Conservation (phyloP, 2,888 invertebrate species). For the Troilus luridus region DNA sequence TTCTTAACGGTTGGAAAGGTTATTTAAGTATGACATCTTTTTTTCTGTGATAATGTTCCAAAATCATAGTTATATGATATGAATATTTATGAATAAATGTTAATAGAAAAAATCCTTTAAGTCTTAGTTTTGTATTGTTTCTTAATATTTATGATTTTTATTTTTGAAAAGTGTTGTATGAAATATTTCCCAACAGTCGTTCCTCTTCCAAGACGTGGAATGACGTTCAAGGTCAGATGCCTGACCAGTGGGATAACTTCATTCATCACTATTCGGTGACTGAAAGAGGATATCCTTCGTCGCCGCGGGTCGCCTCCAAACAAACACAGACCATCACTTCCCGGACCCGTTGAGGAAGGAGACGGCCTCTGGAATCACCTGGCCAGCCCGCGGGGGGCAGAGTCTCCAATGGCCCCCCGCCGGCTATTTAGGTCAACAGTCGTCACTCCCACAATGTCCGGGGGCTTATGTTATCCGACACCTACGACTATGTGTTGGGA, state of each 20-base stretch:
- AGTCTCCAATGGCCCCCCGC: conserved; percentile 40
- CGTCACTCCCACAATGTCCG: conserved; percentile 56
- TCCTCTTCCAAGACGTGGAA: background rate
- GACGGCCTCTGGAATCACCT: conserved; percentile 20
- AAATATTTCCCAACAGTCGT: background rate
- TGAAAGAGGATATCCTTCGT: conserved; percentile 45
- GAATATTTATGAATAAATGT: no score
- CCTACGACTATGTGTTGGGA: background rate
- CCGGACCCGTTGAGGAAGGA: background rate
- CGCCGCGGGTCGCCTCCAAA: conserved; percentile 23
- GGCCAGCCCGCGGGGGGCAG: conserved; percentile 11
- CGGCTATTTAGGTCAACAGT: conserved; percentile 56
- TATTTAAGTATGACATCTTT: no score
- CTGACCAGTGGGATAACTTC: conserved; percentile 1
- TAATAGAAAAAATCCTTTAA: no score
- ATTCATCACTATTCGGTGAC: background rate
- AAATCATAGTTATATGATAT: no score
- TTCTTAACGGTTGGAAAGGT: no score
- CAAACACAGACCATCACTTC: conserved; percentile 37
- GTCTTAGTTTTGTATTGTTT: no score
- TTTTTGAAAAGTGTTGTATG: no score
- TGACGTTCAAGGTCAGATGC: background rate
- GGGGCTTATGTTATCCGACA: conserved; percentile 22
- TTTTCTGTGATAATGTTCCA: no score
- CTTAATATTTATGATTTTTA: no score